Conservation (phyloP, 2,797 vertebrate species). For the Euphonia xanthogaster region DNA sequence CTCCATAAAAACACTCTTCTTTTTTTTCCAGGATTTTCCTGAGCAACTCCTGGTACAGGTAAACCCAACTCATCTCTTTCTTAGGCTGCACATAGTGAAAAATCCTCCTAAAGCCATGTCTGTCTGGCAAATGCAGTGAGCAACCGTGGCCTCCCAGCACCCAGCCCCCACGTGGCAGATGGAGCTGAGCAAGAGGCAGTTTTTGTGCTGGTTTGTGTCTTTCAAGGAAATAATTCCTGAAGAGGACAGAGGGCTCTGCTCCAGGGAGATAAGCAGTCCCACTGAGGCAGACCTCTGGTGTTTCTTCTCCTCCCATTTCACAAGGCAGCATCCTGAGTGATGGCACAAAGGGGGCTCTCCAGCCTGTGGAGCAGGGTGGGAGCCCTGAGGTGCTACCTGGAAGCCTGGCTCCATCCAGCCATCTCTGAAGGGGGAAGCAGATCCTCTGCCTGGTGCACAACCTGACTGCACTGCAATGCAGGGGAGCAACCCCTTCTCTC, state of each 20-base stretch:
- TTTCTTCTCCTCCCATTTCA: neutral
- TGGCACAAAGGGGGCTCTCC: accelerated
- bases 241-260: constrained; percentile 8
- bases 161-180: neutral
- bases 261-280: neutral
- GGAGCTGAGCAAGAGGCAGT: constrained; percentile 44
- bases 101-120: neutral
- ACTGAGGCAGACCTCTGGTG: neutral
- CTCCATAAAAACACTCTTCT: neutral
- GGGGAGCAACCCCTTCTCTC: neutral
- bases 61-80: neutral
- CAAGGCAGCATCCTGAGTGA: neutral
- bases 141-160: neutral
- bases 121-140: constrained; percentile 6
- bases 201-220: constrained; percentile 20
- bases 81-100: neutral
- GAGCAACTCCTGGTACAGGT: neutral
- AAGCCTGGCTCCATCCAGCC: neutral
- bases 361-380: neutral
- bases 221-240: constrained; percentile 62
- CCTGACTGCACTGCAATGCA: neutral
- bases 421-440: neutral
- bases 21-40: neutral
- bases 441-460: accelerated
- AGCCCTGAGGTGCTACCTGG: neutral